These are phyloP conservation scores for Drosophila leonis DNA, from an alignment of 2,888 invertebrate genomes.

Conservation along the genomic window DNA sequence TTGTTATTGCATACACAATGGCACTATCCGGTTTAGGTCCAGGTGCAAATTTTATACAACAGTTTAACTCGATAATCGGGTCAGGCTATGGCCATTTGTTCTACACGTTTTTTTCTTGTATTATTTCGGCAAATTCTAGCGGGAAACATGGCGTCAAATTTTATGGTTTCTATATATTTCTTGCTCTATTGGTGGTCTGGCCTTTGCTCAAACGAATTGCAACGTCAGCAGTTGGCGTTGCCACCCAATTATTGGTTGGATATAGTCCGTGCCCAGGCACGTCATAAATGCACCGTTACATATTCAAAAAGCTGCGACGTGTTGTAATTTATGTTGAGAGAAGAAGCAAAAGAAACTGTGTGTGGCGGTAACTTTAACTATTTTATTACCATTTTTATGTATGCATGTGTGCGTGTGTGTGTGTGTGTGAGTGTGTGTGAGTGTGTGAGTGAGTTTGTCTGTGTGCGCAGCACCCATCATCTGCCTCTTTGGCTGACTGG, in stretches of 20 bases:
- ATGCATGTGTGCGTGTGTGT: conserved; percentile 38
- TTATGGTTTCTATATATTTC: conserved; percentile 15
- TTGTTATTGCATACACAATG: conserved; percentile 63
- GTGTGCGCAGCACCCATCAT: conserved; percentile 54
- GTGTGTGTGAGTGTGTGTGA: conserved; percentile 36
- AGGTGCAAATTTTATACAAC: conserved; percentile 79
- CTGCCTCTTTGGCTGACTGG: conserved; percentile 51
- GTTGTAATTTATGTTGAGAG: conserved; percentile 66
- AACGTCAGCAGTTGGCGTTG: conserved; percentile 58
- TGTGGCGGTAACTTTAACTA: conserved; percentile 75
- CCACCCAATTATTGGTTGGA: conserved; percentile 53
- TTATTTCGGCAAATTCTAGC: conserved; percentile 66
- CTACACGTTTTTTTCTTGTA: conserved; percentile 51
- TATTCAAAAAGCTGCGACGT: conserved; percentile 74
- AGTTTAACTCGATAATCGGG: conserved; percentile 79
- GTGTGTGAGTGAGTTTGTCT: conserved; percentile 34
- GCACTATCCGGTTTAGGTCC: conserved; percentile 81
- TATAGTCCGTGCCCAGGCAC: conserved; percentile 30
- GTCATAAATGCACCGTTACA: conserved; percentile 77
- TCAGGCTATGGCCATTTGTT: conserved; percentile 71
- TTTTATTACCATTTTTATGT: conserved; percentile 77
- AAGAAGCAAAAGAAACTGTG: conserved; percentile 33
- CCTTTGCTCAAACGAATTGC: conserved; percentile 30
- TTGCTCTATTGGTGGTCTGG: conserved; percentile 21
- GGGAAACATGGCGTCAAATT: conserved; percentile 74